phyloP scores from a whole-genome alignment of 2,113 vertebrate species.

The Neoarius graeffei region DNA sequence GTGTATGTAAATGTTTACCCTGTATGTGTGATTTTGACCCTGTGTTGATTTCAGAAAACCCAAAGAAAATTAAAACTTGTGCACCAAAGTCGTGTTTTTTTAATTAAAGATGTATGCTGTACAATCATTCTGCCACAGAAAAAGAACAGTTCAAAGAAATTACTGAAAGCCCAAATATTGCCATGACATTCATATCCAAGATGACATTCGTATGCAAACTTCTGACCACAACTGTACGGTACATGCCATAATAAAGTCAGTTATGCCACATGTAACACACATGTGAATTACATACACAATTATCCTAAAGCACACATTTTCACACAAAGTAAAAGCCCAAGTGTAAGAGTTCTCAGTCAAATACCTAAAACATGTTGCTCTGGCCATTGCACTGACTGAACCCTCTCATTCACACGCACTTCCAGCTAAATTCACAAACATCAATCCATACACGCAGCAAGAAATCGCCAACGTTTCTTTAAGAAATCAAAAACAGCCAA shows the following conservation, averaged over 20 bases:
- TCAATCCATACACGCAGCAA: background rate
- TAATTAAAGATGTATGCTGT: too few species aligned
- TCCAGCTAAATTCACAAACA: background rate
- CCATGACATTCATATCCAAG: too few species aligned
- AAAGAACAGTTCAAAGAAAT: too few species aligned
- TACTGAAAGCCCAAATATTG: too few species aligned
- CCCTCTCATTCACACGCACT: background rate
- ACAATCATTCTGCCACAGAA: too few species aligned
- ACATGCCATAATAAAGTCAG: background rate
- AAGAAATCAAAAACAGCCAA: background rate
- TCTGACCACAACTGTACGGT: too few species aligned
- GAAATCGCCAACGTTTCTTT: background rate
- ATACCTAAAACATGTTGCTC: constrained; percentile 13
- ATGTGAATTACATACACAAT: background rate
- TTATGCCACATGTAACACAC: background rate
- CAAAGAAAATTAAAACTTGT: too few species aligned
- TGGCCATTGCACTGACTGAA: background rate
- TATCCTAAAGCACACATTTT: background rate
- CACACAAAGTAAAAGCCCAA: background rate
- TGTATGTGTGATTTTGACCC: too few species aligned
- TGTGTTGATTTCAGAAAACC: too few species aligned
- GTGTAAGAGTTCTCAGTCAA: constrained; percentile 9
- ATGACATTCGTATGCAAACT: too few species aligned
- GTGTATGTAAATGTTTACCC: too few species aligned
- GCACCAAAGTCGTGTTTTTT: too few species aligned